Conservation (phyloP, 2,888 invertebrate genomes). For the Chymomyza procnemis region DNA sequence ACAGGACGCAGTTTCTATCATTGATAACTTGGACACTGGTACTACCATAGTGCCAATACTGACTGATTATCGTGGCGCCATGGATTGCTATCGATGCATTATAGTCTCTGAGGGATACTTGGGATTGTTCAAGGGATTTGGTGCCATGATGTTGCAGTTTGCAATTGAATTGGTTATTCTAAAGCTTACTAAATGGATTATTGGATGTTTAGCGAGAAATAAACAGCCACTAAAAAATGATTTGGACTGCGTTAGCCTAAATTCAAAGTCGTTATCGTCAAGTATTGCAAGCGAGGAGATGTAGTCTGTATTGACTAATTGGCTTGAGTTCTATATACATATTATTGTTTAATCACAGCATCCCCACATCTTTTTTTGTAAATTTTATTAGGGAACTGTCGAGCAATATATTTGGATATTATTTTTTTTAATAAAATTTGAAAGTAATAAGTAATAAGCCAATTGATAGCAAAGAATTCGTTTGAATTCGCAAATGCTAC, state of each 20-base stretch:
- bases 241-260: slow-evolving; percentile 72
- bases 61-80: slow-evolving; percentile 93
- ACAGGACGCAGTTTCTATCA: slow-evolving; percentile 97
- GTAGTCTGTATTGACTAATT: no score
- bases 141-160: slow-evolving; percentile 93
- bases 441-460: no score
- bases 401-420: no score
- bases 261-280: slow-evolving; percentile 77
- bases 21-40: slow-evolving; percentile 97
- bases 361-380: no score
- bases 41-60: slow-evolving; percentile 94
- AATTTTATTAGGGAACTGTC: no score
- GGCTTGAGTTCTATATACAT: no score
- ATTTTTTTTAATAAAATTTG: no score
- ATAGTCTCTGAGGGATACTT: slow-evolving; percentile 89
- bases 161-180: slow-evolving; percentile 90
- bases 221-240: slow-evolving; percentile 78
- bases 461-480: no score
- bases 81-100: slow-evolving; percentile 94
- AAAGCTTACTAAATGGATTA: slow-evolving; percentile 86
- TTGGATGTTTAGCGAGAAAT: slow-evolving; percentile 78
- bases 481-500: no score
- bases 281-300: slow-evolving; percentile 75
- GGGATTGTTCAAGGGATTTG: slow-evolving; percentile 98
- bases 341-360: no score